phyloP scores from a whole-genome alignment of 2,888 invertebrate genomes.

The Flexamia atlantica region DNA sequence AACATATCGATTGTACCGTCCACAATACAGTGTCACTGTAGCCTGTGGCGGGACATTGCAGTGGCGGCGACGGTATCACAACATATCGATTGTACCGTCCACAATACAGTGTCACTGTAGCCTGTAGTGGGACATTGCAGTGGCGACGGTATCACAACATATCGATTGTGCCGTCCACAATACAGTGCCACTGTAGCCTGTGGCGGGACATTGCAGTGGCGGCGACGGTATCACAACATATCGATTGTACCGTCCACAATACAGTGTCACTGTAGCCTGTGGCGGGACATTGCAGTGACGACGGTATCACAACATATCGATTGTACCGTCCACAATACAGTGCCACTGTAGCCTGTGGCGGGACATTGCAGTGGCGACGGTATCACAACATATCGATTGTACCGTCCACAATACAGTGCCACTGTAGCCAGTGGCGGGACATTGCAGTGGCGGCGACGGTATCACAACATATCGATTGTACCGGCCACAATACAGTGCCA shows the following conservation, averaged over 20 bases:
- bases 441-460: conserved; percentile 4
- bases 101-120: neutral
- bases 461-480: conserved; percentile 45
- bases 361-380: no score
- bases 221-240: neutral
- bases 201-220: neutral
- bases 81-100: conserved; percentile 32
- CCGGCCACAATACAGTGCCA: neutral
- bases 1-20: conserved; percentile 40
- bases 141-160: conserved; percentile 40
- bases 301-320: conserved; percentile 34
- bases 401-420: no score
- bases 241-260: neutral
- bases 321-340: neutral
- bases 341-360: no score
- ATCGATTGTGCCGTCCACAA: conserved; percentile 26
- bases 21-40: no score
- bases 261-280: no score
- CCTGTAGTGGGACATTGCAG: neutral
- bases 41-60: no score
- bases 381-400: no score
- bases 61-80: conserved; percentile 19
- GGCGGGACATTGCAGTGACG: no score
- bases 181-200: neutral
- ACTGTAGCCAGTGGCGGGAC: neutral